phyloP scores from a whole-genome alignment of 64 coral and sea anemone species.

The Actinia equina region DNA sequence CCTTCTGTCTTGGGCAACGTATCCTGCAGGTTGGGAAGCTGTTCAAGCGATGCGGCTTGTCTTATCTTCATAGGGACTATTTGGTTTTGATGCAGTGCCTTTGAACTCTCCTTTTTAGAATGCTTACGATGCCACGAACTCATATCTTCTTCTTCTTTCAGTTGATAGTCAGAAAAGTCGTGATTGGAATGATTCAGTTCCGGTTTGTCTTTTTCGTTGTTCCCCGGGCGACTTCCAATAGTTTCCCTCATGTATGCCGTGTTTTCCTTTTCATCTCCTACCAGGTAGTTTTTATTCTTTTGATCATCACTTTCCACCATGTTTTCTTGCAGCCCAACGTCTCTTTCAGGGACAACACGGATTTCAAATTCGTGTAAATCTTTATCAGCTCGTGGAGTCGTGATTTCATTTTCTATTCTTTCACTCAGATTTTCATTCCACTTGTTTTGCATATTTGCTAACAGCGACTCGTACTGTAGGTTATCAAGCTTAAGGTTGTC shows the following conservation, averaged over 20 bases:
- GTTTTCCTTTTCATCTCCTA: too few species aligned
- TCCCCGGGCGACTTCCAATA: too few species aligned
- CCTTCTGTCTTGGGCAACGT: too few species aligned
- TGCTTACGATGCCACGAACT: constrained; percentile 11
- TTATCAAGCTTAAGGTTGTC: constrained; percentile 15
- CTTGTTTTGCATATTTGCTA: background rate
- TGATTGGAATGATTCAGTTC: background rate
- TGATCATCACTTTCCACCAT: background rate
- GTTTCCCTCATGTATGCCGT: too few species aligned
- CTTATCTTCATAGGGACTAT: background rate
- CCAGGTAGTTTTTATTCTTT: too few species aligned
- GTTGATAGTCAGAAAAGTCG: background rate
- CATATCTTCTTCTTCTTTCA: background rate
- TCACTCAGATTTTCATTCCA: background rate
- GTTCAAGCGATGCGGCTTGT: background rate
- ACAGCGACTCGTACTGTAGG: background rate
- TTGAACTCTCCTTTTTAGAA: background rate
- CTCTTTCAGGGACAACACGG: background rate
- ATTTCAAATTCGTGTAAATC: background rate
- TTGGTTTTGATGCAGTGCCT: background rate
- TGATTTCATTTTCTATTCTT: background rate
- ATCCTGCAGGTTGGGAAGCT: background rate
- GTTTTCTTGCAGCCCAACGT: background rate
- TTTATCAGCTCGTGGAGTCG: background rate
- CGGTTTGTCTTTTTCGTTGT: background rate